phyloP scores from a whole-genome alignment of 2,888 invertebrate species.

The Lasioglossum lativentre region DNA sequence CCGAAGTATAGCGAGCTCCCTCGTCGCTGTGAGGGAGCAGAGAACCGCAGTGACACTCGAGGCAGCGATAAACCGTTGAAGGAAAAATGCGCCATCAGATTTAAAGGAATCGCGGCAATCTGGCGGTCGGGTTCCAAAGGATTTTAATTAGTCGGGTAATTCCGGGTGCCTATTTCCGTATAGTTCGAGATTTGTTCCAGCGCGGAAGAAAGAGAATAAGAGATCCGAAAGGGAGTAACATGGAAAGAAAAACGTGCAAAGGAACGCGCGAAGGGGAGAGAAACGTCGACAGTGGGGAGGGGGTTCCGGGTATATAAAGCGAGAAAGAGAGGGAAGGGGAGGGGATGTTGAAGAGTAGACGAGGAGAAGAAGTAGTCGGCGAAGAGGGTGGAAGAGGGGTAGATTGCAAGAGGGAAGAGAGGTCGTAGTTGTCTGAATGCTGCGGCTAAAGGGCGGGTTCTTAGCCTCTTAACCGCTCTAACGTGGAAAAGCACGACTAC shows the following conservation, averaged over 20 bases:
- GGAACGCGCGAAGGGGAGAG: neutral
- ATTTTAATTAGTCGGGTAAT: slow-evolving; percentile 62
- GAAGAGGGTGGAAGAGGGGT: neutral
- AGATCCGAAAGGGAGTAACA: neutral
- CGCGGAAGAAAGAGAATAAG: slow-evolving; percentile 6
- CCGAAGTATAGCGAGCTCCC: neutral
- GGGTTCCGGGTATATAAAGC: neutral
- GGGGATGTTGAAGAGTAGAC: neutral
- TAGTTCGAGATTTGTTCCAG: slow-evolving; percentile 36
- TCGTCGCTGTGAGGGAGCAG: neutral
- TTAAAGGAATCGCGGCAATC: neutral
- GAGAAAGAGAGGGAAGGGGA: neutral
- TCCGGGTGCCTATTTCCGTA: slow-evolving; percentile 36
- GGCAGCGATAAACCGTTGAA: neutral
- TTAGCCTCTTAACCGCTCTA: slow-evolving; percentile 68
- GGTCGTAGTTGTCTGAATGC: slow-evolving; percentile 67
- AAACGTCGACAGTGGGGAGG: neutral
- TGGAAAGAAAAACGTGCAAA: neutral
- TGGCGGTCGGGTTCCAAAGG: slow-evolving; percentile 3
- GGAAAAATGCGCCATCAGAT: neutral
- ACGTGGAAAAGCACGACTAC: slow-evolving; percentile 69
- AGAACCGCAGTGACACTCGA: neutral
- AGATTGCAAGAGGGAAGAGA: slow-evolving; percentile 13
- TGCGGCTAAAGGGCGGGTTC: slow-evolving; percentile 70
- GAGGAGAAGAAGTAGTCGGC: neutral